Evolutionary conservation across 1,140 invertebrate genomes (phyloP), one percentile per base, ranked within the genome.

Genomic region (Zophobas atratus): DNA sequence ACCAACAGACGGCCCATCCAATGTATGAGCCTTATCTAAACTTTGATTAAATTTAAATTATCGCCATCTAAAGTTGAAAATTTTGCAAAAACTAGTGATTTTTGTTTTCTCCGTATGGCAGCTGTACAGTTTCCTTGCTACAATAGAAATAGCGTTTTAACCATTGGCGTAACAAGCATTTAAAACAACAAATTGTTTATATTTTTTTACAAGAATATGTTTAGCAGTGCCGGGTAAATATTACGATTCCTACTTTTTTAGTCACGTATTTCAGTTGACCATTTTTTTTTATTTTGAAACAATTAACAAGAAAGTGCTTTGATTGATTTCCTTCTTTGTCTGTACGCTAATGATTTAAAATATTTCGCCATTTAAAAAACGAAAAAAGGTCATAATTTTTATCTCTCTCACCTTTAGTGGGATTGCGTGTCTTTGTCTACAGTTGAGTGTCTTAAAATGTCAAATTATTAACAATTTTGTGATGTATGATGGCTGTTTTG

Each of bases 341-440:
- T 0, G 6, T 70, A 77, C 75, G 51, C 57, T 55, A 41, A 71
- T 77, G 75, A 77, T 77, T 77, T 77, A 77, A 77, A 77, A 70
- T 70, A 77, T 77, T 77, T 77, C 43, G 39, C 70, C 49, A 57
- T 49, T 67, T 70, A 77, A 70, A 70, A 46, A 56, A 6, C 67
- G 38, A 53, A 71, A 77, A 70, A 70, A 56, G 57, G 60, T 77
- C 53, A 70, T 70, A 55, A 77, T 67, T 43, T 20, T 20, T 20
- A 20, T 20, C 20, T 20, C 20, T 20, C 20, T 20, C 20, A 20
- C 20, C 20, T 20, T 20, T 20, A 20, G 20, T 20, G n/a, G 60
- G n/a, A n/a, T 43, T 67, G 2, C 39, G 33, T 67, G 38, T 43
- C 39, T 67, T n/a, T 67, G 6, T 2, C 49, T n/a, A 5, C 2